These are phyloP conservation scores for Aleiodes sp. DNA, from an alignment of 1,140 invertebrate genomes.

Conservation along the genomic window DNA sequence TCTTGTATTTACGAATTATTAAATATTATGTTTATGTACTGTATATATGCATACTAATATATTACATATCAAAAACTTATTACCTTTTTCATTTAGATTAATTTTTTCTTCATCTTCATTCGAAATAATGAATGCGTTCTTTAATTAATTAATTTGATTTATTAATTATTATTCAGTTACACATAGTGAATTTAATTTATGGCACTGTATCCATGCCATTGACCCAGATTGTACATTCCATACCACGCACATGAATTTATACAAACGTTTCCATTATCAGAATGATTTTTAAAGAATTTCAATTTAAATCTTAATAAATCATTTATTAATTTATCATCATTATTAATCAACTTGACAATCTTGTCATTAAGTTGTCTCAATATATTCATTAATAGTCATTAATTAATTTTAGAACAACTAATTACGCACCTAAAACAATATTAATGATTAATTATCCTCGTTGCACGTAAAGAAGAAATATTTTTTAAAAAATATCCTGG, in stretches of 20 bases:
- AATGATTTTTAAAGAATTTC: too few species aligned
- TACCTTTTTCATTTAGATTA: not conserved
- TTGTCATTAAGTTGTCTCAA: not conserved
- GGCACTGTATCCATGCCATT: not conserved
- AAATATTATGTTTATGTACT: conserved; percentile 10
- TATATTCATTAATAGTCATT: not conserved
- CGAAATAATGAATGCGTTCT: too few species aligned
- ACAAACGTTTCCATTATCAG: not conserved
- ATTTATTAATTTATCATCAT: not conserved
- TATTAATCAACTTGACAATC: not conserved
- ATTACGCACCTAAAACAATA: too few species aligned
- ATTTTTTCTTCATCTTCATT: too few species aligned
- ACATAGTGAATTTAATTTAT: not conserved
- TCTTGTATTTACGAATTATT: conserved; percentile 10
- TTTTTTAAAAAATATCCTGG: too few species aligned
- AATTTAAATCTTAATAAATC: too few species aligned
- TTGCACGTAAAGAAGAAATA: too few species aligned
- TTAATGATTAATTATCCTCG: not conserved
- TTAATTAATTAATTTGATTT: not conserved
- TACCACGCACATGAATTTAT: not conserved
- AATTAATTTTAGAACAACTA: too few species aligned
- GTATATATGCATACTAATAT: conserved; percentile 13
- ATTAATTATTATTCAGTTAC: not conserved
- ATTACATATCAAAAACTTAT: conserved; percentile 10
- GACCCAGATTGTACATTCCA: not conserved